A percentile compares a stretch with the other conserved stretches of the same genome.
Conservation (phyloP, 2,888 invertebrate genomes). For the Tetragnatha montana region DNA sequence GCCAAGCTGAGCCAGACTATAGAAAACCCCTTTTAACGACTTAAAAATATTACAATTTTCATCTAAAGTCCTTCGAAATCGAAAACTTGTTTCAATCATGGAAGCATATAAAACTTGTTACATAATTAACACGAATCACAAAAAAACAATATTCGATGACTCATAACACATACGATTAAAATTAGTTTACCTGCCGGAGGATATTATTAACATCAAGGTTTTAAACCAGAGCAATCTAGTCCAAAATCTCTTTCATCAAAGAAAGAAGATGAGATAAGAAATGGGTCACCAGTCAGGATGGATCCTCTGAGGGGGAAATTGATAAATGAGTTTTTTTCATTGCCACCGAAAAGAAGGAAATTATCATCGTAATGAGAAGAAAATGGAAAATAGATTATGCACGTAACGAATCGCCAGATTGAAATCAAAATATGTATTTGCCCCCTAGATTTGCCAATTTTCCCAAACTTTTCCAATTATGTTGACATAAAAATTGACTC, state of each 20-base stretch:
- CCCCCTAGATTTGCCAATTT: not conserved
- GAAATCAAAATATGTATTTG: not conserved
- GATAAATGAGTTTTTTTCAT: not conserved
- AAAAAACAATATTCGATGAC: no score
- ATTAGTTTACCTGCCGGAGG: no score
- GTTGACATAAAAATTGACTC: no score
- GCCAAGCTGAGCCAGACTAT: no score
- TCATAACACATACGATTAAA: no score
- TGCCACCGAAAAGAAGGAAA: not conserved
- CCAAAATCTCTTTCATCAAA: not conserved
- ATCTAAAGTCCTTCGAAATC: no score
- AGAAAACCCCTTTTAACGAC: no score
- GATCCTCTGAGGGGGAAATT: not conserved
- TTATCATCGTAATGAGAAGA: not conserved
- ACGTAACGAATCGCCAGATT: not conserved
- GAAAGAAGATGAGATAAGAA: not conserved
- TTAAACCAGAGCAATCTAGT: not conserved
- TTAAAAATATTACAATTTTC: no score
- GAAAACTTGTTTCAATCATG: no score
- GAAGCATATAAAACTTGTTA: no score
- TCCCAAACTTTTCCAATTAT: no score
- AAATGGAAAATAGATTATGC: not conserved
- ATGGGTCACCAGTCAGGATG: not conserved
- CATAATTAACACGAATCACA: no score
- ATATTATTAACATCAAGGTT: not conserved